phyloP scores from a whole-genome alignment of 2,797 vertebrate species.

The Hirundo rustica region DNA sequence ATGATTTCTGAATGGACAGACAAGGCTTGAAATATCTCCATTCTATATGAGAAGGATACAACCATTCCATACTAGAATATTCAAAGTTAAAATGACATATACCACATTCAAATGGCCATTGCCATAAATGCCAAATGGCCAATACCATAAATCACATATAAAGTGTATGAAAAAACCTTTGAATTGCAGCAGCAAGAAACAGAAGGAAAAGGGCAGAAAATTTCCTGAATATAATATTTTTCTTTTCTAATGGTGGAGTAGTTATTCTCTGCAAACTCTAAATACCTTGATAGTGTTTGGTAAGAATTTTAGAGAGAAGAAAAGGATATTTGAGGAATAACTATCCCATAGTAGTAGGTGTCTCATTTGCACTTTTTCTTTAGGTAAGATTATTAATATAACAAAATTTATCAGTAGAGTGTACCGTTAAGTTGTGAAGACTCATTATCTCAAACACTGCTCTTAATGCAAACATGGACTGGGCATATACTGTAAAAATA shows the following conservation, averaged over 20 bases:
- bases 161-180: background rate
- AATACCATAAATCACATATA: background rate
- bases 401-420: background rate
- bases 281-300: background rate
- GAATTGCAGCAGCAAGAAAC: background rate
- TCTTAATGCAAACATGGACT: slow-evolving; percentile 6
- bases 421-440: background rate
- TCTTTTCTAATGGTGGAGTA: background rate
- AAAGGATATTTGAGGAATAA: background rate
- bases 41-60: background rate
- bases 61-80: background rate
- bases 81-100: background rate
- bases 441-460: background rate
- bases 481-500: background rate
- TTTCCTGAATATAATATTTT: background rate
- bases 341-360: background rate
- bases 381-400: background rate
- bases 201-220: background rate
- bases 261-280: background rate
- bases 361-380: background rate
- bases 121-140: background rate
- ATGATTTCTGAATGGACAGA: background rate
- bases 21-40: background rate
- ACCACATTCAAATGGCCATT: background rate
- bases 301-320: background rate